Evolutionary conservation across 2,113 vertebrate genomes (phyloP).

Genomic region (Ranitomeya variabilis): DNA sequence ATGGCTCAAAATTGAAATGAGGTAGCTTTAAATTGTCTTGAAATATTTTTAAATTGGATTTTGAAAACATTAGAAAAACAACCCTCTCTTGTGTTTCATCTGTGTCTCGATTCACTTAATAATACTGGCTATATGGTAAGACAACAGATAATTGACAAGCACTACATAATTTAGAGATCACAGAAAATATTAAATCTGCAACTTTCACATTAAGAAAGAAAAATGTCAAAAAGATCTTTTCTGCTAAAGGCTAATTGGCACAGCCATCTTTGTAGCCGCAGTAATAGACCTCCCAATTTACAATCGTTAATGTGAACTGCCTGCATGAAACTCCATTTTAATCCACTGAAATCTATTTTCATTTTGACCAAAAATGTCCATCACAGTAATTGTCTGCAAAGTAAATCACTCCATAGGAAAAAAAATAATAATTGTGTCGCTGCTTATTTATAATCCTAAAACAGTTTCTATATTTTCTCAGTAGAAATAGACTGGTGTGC

Average conservation of each 20-base stretch:
- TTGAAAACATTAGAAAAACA: not conserved
- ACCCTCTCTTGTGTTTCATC: not conserved
- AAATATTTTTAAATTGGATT: not conserved
- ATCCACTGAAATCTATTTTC: conserved; percentile 31
- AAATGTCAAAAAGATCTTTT: conserved; percentile 12
- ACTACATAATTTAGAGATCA: not conserved
- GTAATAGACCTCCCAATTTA: conserved; percentile 9
- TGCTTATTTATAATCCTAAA: not conserved
- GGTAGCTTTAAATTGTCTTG: not conserved
- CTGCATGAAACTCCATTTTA: conserved; percentile 25
- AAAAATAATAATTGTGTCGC: not conserved
- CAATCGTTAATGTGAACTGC: conserved; percentile 10
- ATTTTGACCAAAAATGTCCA: not conserved
- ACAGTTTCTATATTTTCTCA: not conserved
- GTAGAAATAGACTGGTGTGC: not conserved
- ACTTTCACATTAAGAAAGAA: not conserved
- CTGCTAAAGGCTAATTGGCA: not conserved
- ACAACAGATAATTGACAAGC: not conserved
- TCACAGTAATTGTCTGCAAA: conserved; percentile 7
- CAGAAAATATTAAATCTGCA: conserved; percentile 10
- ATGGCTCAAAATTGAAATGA: not conserved
- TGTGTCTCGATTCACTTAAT: not conserved
- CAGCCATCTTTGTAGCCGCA: not conserved
- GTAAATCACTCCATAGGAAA: not conserved
- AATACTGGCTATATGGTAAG: not conserved